These are phyloP conservation scores for Pseudomyrmex sp. DNA, from an alignment of 1,140 invertebrate genomes.

Conservation along the genomic window DNA sequence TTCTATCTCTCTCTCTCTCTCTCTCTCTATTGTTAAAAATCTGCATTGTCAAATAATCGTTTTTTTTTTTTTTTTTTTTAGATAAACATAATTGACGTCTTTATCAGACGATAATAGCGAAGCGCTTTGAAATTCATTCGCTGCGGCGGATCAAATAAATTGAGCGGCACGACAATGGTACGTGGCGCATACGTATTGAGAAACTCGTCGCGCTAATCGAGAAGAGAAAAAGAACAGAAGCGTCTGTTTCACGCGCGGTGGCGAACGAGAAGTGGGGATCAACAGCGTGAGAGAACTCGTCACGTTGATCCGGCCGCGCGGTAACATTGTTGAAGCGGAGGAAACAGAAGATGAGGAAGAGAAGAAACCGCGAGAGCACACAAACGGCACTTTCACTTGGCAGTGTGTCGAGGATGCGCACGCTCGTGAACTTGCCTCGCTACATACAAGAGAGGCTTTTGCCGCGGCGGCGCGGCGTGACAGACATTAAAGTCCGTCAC, in stretches of 20 bases:
- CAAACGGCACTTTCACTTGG: constrained; percentile 75
- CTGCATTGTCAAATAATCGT: neutral
- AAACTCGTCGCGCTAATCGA: constrained; percentile 17
- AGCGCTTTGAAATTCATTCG: neutral
- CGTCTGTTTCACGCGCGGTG: neutral
- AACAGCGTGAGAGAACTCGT: constrained; percentile 62
- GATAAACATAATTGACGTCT: too few species aligned
- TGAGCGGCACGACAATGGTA: neutral
- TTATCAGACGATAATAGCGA: too few species aligned
- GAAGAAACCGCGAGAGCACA: constrained; percentile 52
- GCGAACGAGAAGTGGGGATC: constrained; percentile 29
- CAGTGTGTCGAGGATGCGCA: constrained; percentile 73
- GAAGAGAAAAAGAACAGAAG: neutral
- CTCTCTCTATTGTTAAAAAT: too few species aligned
- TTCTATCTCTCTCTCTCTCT: too few species aligned
- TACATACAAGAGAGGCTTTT: neutral
- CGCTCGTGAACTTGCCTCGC: constrained; percentile 76
- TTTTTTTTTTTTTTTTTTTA: neutral
- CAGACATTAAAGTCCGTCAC: constrained; percentile 49
- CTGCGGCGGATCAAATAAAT: neutral
- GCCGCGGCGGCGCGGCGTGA: neutral
- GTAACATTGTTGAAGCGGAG: constrained; percentile 9
- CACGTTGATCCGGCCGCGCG: constrained; percentile 32
- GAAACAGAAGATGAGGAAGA: constrained; percentile 52
- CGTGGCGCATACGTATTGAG: neutral